Evolutionary conservation across 2,888 invertebrate genomes (phyloP).

Genomic region (Galeruca laticollis): DNA sequence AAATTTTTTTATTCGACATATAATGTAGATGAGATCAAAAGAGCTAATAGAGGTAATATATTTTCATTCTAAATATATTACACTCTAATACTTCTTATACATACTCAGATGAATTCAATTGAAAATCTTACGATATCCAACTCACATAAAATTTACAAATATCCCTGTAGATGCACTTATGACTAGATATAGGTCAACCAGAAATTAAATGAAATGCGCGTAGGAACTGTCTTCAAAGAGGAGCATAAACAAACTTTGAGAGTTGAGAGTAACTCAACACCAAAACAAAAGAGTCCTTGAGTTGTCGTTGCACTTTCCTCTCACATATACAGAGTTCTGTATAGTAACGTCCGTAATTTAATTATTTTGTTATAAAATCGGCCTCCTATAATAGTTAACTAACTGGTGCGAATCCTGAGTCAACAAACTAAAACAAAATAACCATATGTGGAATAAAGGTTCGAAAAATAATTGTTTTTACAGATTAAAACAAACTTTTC

Average conservation of each 20-base stretch:
- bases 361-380: neutral
- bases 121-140: neutral
- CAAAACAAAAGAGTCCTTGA: neutral
- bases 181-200: conserved; percentile 1
- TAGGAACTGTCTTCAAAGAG: neutral
- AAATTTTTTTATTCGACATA: no score
- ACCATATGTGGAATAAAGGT: no score
- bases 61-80: no score
- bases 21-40: no score
- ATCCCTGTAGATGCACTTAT: neutral
- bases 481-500: no score
- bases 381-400: no score
- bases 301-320: neutral
- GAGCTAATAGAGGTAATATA: no score
- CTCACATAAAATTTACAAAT: neutral
- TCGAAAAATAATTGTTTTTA: no score
- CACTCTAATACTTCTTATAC: no score
- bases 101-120: no score
- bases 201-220: neutral
- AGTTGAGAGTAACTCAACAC: neutral
- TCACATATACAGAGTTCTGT: neutral
- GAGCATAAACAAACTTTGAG: neutral
- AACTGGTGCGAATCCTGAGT: no score
- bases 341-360: neutral
- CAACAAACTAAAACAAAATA: no score